Conservation (phyloP, 2,113 vertebrate genomes). For the Ornithorhynchus anatinus region DNA sequence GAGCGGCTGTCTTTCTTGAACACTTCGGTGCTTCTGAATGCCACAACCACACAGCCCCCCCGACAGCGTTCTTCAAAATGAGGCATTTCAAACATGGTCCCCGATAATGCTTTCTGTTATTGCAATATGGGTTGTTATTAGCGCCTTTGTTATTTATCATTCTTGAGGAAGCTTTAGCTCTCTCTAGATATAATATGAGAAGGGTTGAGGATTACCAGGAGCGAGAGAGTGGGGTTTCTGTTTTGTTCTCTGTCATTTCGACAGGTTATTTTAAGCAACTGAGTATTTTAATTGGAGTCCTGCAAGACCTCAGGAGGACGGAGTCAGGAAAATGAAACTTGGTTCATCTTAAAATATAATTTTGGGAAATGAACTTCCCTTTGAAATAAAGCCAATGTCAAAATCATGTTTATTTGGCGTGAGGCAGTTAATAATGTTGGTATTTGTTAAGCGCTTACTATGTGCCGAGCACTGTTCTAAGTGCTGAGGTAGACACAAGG, state of each 20-base stretch:
- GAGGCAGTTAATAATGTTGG: too few relatives aligned
- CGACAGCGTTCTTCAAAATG: background rate
- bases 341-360: background rate
- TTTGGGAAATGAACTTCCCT: background rate
- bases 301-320: background rate
- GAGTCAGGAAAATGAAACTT: background rate
- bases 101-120: background rate
- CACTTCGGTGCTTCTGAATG: background rate
- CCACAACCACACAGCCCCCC: background rate
- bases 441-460: too few relatives aligned
- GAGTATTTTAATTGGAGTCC: too few relatives aligned
- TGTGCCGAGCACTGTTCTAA: too few relatives aligned
- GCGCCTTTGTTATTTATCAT: background rate
- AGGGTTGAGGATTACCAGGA: background rate
- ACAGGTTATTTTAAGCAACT: background rate
- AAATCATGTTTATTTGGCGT: too few relatives aligned
- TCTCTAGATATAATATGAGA: background rate
- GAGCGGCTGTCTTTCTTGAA: conserved; percentile 1
- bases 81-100: background rate
- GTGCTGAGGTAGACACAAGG: too few relatives aligned
- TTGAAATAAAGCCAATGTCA: too few relatives aligned
- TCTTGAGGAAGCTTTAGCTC: background rate
- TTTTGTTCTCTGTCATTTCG: background rate
- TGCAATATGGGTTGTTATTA: background rate
- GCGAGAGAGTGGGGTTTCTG: background rate